Base-by-base conservation (phyloP, 1,140 invertebrate species). In the Drosophila arizonae region DNA sequence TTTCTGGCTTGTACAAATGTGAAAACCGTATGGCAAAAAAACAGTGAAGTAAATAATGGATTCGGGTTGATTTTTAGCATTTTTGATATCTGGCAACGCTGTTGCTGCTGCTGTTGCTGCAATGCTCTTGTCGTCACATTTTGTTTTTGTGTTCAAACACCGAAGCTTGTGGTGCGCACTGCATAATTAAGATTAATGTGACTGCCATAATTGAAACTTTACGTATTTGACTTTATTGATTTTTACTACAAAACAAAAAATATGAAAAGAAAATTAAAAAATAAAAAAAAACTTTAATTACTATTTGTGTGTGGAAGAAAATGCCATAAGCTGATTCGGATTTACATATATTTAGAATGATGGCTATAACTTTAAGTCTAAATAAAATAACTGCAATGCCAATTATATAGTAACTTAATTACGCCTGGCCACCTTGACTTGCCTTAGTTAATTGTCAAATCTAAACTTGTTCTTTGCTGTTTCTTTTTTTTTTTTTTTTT, bases 51-150 rank as follows among this genome's bases (percentile, higher is more conserved):
- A 45, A 33, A 54, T 30, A 60, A 72, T 50, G 50, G 50, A 61
- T 68, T 46, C 64, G 63, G 64, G 72, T 58, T 70, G 58, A 54
- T 70, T 70, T 58, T 52, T 48, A 43, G 57, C 33, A 68, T 55
- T 69, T 62, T 17, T 74, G 73, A 77, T 70, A 58, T 84, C 77
- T 80, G 81, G 81, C 81, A 84, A 84, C 81, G 73, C 82, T 80
- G 73, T 50, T 4, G 36, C 36, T 39, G 36, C 36, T 39, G 81
- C 43, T 13, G 33, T 5, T 36, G 10, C 36, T 4, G 77, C 81
- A 85, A 84, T 77, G 73, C 82, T 85, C 69, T 50, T 85, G 69
- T 50, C 11, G 36, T 46, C 21, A 13, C 50, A 64, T 75, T 26
- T 26, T 36, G 33, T 54, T 17, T 43, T 45, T 65, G 48, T 15